Evolutionary conservation across 2,113 vertebrate genomes (phyloP).

Genomic region (Corythornis madagascariensis): DNA sequence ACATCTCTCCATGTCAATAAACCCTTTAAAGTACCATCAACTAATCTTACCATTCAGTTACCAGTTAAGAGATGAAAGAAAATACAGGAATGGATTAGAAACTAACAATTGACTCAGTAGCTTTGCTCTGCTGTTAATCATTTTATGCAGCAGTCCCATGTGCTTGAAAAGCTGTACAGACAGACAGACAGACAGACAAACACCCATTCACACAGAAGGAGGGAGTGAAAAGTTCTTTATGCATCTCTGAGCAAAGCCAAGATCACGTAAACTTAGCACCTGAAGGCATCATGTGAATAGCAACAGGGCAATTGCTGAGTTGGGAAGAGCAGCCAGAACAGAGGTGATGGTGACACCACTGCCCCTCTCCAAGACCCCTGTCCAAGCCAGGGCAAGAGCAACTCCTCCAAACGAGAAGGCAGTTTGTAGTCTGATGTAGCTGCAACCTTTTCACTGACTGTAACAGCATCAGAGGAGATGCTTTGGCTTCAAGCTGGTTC

Average conservation of each 20-base stretch:
- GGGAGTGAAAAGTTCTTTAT: background rate
- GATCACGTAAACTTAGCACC: background rate
- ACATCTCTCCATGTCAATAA: background rate
- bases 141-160: background rate
- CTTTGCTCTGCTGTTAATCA: background rate
- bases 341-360: background rate
- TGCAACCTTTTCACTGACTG: background rate
- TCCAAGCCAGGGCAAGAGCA: background rate
- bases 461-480: background rate
- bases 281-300: background rate
- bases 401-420: background rate
- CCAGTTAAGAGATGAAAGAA: constrained; percentile 13
- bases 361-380: background rate
- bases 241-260: background rate
- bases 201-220: background rate
- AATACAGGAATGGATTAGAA: background rate
- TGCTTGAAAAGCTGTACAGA: background rate
- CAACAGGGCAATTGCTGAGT: background rate
- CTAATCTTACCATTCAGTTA: constrained; percentile 31
- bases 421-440: background rate
- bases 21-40: constrained; percentile 37
- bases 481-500: background rate
- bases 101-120: background rate
- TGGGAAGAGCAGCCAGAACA: background rate
- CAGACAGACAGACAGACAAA: background rate